These are phyloP conservation scores for Mormyrops boulengeri DNA, from an alignment of 2,797 vertebrate species.

Conservation along the genomic window DNA sequence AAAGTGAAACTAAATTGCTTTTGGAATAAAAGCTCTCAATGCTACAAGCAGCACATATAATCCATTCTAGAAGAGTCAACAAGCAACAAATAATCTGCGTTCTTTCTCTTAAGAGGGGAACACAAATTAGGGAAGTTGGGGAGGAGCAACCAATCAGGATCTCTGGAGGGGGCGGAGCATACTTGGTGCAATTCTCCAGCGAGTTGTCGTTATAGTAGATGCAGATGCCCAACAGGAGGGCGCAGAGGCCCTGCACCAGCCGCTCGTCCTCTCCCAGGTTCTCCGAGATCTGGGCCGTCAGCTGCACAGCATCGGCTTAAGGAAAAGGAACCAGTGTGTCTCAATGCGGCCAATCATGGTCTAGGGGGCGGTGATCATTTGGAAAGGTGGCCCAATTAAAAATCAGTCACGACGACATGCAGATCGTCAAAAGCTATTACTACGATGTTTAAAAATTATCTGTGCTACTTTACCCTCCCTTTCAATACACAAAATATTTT, in stretches of 20 bases:
- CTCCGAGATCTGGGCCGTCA: slow-evolving; percentile 96
- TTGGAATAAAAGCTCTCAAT: background rate
- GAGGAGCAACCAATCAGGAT: background rate
- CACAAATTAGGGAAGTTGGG: background rate
- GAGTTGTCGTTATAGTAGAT: slow-evolving; percentile 98
- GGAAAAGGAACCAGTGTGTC: slow-evolving; percentile 32
- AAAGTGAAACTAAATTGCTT: background rate
- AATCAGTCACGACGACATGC: background rate
- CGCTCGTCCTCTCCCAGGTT: slow-evolving; percentile 95
- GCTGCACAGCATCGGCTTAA: slow-evolving; percentile 66
- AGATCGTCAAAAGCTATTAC: background rate
- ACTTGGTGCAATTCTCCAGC: slow-evolving; percentile 92
- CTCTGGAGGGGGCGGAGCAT: slow-evolving; percentile 29
- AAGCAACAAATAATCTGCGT: background rate
- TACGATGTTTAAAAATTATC: background rate
- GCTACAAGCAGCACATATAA: background rate
- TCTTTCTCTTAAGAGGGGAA: background rate
- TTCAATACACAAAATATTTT: background rate
- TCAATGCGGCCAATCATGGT: background rate
- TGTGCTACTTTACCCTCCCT: background rate
- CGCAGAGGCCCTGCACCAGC: slow-evolving; percentile 92
- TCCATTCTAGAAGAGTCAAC: background rate
- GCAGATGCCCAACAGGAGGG: slow-evolving; percentile 88
- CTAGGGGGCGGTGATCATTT: background rate
- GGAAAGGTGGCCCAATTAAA: background rate